These are phyloP conservation scores for Acropora yongei DNA, from an alignment of 64 coral and sea anemone genomes.

Conservation along the genomic window DNA sequence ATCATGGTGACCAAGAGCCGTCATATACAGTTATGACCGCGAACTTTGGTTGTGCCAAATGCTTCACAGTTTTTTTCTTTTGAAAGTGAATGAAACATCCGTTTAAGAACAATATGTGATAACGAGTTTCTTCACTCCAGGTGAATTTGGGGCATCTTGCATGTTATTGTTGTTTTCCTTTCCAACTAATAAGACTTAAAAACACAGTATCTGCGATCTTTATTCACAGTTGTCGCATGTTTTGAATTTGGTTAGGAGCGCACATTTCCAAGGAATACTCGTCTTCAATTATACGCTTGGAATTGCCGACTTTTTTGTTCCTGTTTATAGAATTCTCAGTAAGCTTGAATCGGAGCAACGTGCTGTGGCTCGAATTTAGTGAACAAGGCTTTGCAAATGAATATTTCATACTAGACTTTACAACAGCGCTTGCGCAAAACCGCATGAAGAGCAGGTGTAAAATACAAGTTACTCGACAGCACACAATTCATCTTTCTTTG, in stretches of 20 bases:
- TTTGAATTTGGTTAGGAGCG: not conserved
- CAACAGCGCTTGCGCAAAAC: slow-evolving; percentile 6
- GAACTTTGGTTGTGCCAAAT: too few species aligned
- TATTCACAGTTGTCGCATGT: too few species aligned
- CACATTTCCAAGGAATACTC: not conserved
- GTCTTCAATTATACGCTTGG: not conserved
- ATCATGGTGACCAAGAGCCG: too few species aligned
- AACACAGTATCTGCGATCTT: too few species aligned
- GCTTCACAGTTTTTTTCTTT: too few species aligned
- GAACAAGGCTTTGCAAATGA: not conserved
- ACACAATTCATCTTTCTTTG: slow-evolving; percentile 28
- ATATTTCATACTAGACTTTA: slow-evolving; percentile 21
- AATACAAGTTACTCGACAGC: not conserved
- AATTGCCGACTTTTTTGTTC: not conserved
- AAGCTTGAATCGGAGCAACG: slow-evolving; percentile 13
- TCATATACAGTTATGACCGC: too few species aligned
- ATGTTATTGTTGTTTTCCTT: too few species aligned
- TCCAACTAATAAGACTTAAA: too few species aligned
- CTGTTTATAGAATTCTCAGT: not conserved
- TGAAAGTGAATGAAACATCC: too few species aligned
- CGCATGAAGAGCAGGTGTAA: not conserved
- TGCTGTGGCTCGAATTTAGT: not conserved
- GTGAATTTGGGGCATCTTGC: too few species aligned
- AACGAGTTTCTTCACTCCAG: too few species aligned
- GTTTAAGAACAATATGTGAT: too few species aligned